Conservation (phyloP, 2,888 invertebrate genomes). For the Plagiodera versicolora region DNA sequence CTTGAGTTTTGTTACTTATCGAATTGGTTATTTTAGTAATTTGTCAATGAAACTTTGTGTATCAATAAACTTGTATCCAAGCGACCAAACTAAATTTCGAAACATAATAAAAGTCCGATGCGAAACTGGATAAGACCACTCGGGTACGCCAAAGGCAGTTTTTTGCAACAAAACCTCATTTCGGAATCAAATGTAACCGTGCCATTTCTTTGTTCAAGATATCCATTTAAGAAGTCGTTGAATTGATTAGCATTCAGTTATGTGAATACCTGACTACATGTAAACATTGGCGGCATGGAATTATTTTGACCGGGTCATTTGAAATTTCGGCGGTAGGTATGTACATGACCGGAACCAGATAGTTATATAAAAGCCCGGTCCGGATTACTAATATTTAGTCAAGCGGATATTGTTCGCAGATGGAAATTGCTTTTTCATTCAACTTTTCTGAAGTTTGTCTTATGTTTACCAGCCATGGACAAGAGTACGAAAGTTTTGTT, state of each 20-base stretch:
- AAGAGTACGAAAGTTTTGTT: conserved; percentile 1
- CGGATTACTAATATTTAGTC: neutral
- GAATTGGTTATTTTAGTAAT: no score
- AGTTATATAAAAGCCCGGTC: conserved; percentile 2
- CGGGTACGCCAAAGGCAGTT: neutral
- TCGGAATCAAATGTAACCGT: conserved; percentile 18
- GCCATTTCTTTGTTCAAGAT: conserved; percentile 10
- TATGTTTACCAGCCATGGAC: conserved; percentile 6
- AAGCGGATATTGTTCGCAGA: neutral
- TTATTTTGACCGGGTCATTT: conserved; percentile 5
- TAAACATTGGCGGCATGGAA: conserved; percentile 12
- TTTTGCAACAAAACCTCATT: conserved; percentile 2
- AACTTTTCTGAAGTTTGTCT: neutral
- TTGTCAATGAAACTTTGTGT: neutral
- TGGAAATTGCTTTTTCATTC: neutral
- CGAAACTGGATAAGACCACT: neutral
- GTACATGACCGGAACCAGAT: neutral
- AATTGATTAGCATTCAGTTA: conserved; percentile 8
- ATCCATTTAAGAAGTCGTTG: conserved; percentile 10
- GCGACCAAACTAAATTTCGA: conserved; percentile 7
- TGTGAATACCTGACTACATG: conserved; percentile 12
- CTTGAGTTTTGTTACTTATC: no score
- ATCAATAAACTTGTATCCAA: neutral
- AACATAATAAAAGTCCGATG: neutral
- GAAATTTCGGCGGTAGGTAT: conserved; percentile 6